Conservation (phyloP, 2,797 vertebrate species). For the Danio jaintianensis region DNA sequence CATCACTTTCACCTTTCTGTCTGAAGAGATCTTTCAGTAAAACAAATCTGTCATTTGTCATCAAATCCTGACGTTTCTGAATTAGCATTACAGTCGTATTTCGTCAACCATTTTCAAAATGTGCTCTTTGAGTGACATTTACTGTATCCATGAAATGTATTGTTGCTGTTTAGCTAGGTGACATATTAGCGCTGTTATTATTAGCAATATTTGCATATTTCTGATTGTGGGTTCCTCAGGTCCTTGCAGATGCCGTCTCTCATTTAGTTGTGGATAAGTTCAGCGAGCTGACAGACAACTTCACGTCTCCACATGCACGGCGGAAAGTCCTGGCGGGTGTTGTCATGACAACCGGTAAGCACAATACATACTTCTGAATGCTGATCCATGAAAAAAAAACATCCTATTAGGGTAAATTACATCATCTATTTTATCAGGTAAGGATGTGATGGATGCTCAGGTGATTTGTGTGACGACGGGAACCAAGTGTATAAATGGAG, state of each 20-base stretch:
- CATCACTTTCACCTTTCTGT: constrained; percentile 38
- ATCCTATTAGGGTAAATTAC: background rate
- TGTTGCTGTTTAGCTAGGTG: background rate
- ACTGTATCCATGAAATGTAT: background rate
- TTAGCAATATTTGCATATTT: constrained; percentile 29
- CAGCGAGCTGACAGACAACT: constrained; percentile 87
- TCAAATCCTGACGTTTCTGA: background rate
- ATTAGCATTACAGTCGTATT: too few species aligned
- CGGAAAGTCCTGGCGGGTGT: constrained; percentile 88
- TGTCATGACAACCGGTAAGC: constrained; percentile 89
- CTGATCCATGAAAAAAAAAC: background rate
- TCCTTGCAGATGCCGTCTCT: constrained; percentile 86
- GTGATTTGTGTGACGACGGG: constrained; percentile 88
- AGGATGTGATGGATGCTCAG: constrained; percentile 86
- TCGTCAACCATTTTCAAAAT: background rate
- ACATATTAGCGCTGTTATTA: background rate
- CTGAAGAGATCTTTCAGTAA: constrained; percentile 9
- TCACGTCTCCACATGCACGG: constrained; percentile 87
- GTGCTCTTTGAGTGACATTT: background rate
- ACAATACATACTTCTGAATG: background rate
- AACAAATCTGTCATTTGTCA: constrained; percentile 21
- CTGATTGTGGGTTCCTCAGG: constrained; percentile 70
- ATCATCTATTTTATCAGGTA: constrained; percentile 71
- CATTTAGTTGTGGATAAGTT: constrained; percentile 89
- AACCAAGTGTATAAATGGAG: constrained; percentile 90